These are phyloP conservation scores for Drosophila robusta DNA, from an alignment of 2,888 invertebrate species.

Conservation along the genomic window DNA sequence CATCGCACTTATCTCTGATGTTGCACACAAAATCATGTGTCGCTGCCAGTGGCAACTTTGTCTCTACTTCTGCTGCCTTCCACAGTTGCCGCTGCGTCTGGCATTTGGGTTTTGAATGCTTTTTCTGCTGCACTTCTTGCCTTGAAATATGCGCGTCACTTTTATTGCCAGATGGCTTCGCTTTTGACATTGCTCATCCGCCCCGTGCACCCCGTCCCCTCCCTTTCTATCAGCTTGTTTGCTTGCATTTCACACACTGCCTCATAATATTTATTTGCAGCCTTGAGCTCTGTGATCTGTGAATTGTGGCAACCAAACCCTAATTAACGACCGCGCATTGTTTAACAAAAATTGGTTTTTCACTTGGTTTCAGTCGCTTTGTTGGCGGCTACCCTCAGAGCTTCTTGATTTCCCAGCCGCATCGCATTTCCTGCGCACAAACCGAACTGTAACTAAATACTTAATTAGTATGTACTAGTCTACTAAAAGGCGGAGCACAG, in stretches of 20 bases:
- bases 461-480: conserved; percentile 63
- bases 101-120: conserved; percentile 70
- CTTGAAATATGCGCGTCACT: conserved; percentile 75
- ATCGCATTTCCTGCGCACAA: conserved; percentile 46
- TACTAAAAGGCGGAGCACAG: conserved; percentile 40
- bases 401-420: conserved; percentile 64
- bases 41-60: conserved; percentile 40
- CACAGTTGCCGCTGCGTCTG: conserved; percentile 38
- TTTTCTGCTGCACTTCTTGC: conserved; percentile 75
- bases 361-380: conserved; percentile 55
- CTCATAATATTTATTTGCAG: conserved; percentile 42
- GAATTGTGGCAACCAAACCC: conserved; percentile 4
- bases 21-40: conserved; percentile 43
- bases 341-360: conserved; percentile 73
- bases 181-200: conserved; percentile 19
- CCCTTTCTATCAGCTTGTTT: not conserved
- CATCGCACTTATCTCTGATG: conserved; percentile 54
- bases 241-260: not conserved
- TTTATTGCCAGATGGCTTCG: conserved; percentile 71
- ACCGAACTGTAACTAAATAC: conserved; percentile 76
- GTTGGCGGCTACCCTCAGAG: conserved; percentile 9
- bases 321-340: conserved; percentile 46
- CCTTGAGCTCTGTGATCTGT: conserved; percentile 18
- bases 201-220: not conserved
- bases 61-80: conserved; percentile 4